Evolutionary conservation across 2,888 invertebrate genomes (phyloP), one percentile per base, ranked within the genome.

Genomic region (Sipha maydis): DNA sequence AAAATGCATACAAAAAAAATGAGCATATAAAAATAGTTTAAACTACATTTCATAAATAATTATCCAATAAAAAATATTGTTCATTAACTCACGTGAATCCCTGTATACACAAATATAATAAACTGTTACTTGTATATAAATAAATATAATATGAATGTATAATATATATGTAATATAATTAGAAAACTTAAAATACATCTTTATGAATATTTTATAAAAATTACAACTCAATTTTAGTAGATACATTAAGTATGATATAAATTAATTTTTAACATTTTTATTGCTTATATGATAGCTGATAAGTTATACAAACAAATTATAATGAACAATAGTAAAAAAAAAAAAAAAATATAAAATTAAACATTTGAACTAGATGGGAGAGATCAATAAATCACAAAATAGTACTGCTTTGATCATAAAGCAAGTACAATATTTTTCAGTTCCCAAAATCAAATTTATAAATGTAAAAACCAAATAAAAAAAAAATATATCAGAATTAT

Each of bases 331-430:
- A 88, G 34, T 82, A 86, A 31, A 56, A 79, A 56, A 79, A 17
- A 28, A n/a, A 25, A 25, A 34, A 25, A 71, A 34, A 78, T 69
- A 86, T 73, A 38, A 31, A 73, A 56, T 67, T 73, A 56, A 61
- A 86, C 61, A 80, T 61, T 75, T 88, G 75, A 88, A 88, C 88
- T 88, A 88, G 88, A 88, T 67, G 82, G 79, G 75, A 82, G 88
- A 88, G 88, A 88, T 88, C 88, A 88, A 88, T 88, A 75, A 41
- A 82, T 82, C 56, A 25, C 48, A 79, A 78, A 79, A 85, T 28
- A 80, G 80, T 61, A 80, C 71, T 85, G 48, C 61, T 73, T 79
- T 73, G 17, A 38, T 38, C 48, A 41, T 54, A 85, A 85, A 78
- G 69, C 69, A 78, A 41, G 56, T 80, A 78, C 73, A 56, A 56